Conservation (phyloP, 1,140 invertebrate species). For the Babylonia areolata region DNA sequence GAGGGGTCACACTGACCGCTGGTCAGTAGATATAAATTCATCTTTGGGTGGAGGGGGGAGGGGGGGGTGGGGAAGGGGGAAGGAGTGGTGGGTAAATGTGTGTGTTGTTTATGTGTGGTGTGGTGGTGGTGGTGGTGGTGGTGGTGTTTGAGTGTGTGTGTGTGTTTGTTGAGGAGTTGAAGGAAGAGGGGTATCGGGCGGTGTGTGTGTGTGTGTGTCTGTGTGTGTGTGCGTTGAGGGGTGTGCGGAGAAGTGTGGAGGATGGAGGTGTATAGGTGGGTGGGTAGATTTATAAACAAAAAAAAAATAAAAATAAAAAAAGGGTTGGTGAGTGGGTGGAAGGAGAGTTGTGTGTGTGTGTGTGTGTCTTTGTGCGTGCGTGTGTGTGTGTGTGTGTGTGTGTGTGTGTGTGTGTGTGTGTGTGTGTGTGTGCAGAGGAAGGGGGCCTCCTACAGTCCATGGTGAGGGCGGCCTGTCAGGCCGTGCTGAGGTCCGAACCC, state of each 20-base stretch:
- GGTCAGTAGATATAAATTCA: neutral
- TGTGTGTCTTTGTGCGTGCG: neutral
- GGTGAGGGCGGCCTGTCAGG: conserved; percentile 74
- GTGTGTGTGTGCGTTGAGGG: neutral
- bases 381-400: conserved; percentile 23
- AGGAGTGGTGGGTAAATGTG: too few relatives aligned
- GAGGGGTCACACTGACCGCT: neutral
- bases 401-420: conserved; percentile 24
- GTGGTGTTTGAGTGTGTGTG: neutral
- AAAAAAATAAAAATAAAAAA: too few relatives aligned
- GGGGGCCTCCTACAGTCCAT: conserved; percentile 45
- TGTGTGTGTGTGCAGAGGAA: conserved; percentile 43
- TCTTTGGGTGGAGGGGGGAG: too few relatives aligned
- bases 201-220: conserved; percentile 25
- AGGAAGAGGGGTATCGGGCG: too few relatives aligned
- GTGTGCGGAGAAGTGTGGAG: conserved; percentile 29
- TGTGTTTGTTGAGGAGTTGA: too few relatives aligned
- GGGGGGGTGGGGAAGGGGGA: too few relatives aligned
- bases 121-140: too few relatives aligned
- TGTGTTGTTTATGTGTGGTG: too few relatives aligned
- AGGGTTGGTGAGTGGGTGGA: neutral
- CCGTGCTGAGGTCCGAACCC: conserved; percentile 79
- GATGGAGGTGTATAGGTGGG: conserved; percentile 43
- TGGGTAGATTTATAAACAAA: neutral
- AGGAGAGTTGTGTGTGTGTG: neutral